Percentiles rank a stretch among this genome's conserved stretches.
Conservation (phyloP, 2,888 invertebrate genomes). For the Spisula solida region DNA sequence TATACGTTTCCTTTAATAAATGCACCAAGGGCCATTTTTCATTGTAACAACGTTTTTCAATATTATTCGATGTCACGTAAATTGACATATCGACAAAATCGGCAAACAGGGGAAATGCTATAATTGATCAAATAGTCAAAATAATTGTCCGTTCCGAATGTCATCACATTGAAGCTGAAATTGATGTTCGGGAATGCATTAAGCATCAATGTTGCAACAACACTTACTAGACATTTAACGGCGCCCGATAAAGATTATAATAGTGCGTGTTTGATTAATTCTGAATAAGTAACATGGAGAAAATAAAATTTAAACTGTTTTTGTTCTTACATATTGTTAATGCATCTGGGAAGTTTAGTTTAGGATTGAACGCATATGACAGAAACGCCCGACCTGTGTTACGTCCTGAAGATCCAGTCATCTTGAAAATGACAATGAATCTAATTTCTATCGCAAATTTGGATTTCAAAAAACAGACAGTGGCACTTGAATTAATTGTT, state of each 20-base stretch:
- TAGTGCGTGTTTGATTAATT: background rate
- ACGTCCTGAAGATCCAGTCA: background rate
- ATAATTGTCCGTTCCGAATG: no score
- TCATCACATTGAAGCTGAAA: no score
- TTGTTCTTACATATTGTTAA: background rate
- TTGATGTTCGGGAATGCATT: no score
- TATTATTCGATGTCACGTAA: background rate
- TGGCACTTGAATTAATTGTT: background rate
- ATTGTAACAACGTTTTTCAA: no score
- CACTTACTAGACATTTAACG: no score
- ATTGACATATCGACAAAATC: background rate
- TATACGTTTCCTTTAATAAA: no score
- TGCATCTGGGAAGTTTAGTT: background rate
- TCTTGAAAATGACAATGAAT: background rate
- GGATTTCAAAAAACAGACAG: conserved; percentile 20
- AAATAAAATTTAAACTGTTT: background rate
- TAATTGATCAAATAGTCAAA: no score
- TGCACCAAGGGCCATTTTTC: no score
- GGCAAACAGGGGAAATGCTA: no score
- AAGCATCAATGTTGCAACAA: no score
- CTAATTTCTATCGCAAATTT: conserved; percentile 3
- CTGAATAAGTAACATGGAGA: background rate
- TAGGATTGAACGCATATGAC: background rate
- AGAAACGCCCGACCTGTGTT: background rate
- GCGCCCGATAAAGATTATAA: no score